Conservation (phyloP, 1,140 invertebrate genomes). For the Neuroterus valhalla region DNA sequence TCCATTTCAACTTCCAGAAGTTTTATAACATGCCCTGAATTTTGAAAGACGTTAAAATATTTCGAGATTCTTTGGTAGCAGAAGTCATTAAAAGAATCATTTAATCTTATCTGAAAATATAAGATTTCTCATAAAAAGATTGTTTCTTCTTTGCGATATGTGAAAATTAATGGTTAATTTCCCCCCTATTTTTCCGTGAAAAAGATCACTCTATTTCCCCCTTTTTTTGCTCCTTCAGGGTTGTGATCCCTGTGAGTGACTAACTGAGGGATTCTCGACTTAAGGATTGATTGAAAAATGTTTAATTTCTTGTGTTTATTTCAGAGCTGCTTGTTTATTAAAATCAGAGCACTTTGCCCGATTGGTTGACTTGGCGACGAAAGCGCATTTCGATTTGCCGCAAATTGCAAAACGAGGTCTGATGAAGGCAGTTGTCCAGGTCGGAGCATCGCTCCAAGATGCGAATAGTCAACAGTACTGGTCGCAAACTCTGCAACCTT, state of each 20-base stretch:
- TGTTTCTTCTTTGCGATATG: slow-evolving; percentile 28
- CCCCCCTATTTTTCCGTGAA: neutral
- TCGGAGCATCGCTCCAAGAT: slow-evolving; percentile 69
- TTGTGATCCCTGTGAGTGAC: no score
- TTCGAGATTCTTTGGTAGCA: no score
- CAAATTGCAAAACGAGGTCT: slow-evolving; percentile 74
- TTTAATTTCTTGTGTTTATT: slow-evolving; percentile 42
- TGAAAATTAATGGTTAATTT: slow-evolving; percentile 17
- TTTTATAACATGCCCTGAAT: no score
- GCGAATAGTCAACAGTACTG: slow-evolving; percentile 72
- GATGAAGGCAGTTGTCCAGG: slow-evolving; percentile 75
- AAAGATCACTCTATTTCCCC: no score
- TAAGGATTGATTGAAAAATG: slow-evolving; percentile 19
- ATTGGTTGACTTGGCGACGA: slow-evolving; percentile 72
- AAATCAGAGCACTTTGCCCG: slow-evolving; percentile 64
- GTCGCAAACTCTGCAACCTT: slow-evolving; percentile 78
- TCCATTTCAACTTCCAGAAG: no score
- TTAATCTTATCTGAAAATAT: no score
- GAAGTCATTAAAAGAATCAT: no score
- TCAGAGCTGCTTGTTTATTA: slow-evolving; percentile 57
- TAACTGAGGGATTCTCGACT: no score
- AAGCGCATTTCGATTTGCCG: slow-evolving; percentile 72
- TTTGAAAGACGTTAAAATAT: no score
- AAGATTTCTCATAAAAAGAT: no score
- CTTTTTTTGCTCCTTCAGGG: no score